Evolutionary conservation across 2,113 vertebrate species (phyloP), one percentile per base, ranked within the genome.

Genomic region (Halcyon senegalensis): DNA sequence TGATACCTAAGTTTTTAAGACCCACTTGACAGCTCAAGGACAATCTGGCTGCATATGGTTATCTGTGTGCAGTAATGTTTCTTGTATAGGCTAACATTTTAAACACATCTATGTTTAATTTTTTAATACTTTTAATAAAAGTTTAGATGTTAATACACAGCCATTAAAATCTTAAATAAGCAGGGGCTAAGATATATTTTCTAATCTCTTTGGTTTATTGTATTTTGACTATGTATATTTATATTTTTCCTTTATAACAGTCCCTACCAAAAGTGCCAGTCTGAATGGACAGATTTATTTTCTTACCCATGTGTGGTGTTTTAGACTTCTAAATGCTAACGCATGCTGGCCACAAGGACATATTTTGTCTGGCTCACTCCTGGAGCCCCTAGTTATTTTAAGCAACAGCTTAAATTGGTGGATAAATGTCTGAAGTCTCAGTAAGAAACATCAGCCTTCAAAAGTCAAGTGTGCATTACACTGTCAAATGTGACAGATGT

Each of bases 391-490:
- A 69, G 37, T 51, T 95, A 94, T 89, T 74, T 88, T 93, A 90
- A 74, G 66, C 28, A 94, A 62, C 82, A 83, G 81, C n/a, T 64
- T 83, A 63, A 93, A 96, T 28, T 84, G 35, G 64, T 89, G 68
- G 39, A 84, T 82, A 93, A 84, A 83, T 41, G 55, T 86, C 76
- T 72, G 9, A 88, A 44, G 46, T 55, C 30, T 44, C 69, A 87
- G 46, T 53, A 88, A 73, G 23, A 48, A 96, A 78, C 66, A 72
- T 5, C 3, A 15, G 73, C 28, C 27, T 92, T 44, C 70, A 90
- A 64, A 87, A 89, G 56, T 80, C 60, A 78, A 91, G 53, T 11
- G n/a, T 0, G 0, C 28, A 58, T 93, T 75, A 86, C 81, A n/a
- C 27, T 74, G 70, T 55, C 41, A 84, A 55, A 90, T 19, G 62